A percentile compares a stretch with the other conserved stretches of the same genome.
Conservation (phyloP, 2,113 vertebrate genomes). For the Sinocyclocheilus anshuiensis region DNA sequence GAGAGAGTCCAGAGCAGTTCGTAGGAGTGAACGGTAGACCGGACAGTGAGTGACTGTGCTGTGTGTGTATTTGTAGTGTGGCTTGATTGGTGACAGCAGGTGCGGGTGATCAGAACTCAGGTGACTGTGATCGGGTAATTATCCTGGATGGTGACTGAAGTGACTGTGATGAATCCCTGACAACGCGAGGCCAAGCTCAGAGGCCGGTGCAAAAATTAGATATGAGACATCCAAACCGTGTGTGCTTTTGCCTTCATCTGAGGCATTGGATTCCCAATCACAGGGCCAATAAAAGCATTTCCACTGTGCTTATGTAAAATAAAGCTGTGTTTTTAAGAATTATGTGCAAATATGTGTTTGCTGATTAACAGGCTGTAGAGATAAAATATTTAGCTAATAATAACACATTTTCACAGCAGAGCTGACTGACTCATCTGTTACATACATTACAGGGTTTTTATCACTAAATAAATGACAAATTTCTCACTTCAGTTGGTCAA, state of each 20-base stretch:
- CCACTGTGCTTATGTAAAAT: neutral
- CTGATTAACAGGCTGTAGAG: conserved; percentile 16
- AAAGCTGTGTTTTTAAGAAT: neutral
- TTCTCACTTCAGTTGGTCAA: neutral
- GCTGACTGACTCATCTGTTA: neutral
- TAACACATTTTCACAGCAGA: neutral
- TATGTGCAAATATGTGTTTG: neutral
- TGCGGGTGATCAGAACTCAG: no score
- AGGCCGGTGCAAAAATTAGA: neutral
- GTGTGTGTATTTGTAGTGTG: no score
- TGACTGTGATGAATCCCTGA: no score
- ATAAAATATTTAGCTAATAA: conserved; percentile 17
- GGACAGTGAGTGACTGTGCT: no score
- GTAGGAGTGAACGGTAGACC: no score
- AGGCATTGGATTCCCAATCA: conserved; percentile 3
- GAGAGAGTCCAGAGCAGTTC: no score
- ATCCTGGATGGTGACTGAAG: no score
- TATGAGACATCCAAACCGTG: neutral
- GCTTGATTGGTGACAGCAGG: no score
- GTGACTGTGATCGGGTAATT: no score
- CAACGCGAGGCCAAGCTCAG: neutral
- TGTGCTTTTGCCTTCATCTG: neutral
- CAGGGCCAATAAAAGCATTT: neutral
- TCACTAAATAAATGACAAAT: neutral
- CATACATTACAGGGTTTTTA: neutral